Conservation (phyloP, 2,113 vertebrate genomes). For the Forbesichthys papilliferus region DNA sequence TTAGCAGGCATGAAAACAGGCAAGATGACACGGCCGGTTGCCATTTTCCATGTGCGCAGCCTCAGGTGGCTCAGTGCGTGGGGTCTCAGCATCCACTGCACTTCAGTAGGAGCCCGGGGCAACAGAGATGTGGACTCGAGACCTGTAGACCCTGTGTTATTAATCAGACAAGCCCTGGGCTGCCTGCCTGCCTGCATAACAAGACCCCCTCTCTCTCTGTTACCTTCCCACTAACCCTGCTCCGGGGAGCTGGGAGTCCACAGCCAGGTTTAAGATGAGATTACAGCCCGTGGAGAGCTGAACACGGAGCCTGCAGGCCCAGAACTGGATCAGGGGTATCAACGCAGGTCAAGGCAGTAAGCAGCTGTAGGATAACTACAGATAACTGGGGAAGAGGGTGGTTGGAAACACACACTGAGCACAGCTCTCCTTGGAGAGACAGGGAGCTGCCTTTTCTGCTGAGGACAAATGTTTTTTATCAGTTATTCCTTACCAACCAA, state of each 20-base stretch:
- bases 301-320: constrained; percentile 35
- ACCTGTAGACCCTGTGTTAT: constrained; percentile 73
- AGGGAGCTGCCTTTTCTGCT: too few species aligned
- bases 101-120: constrained; percentile 46
- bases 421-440: constrained; percentile 12
- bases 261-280: constrained; percentile 41
- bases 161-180: constrained; percentile 63
- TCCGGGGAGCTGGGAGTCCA: constrained; percentile 28
- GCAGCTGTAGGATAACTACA: constrained; percentile 32
- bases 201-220: not conserved
- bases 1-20: constrained; percentile 47
- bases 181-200: constrained; percentile 22
- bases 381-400: not conserved
- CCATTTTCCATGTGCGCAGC: constrained; percentile 48
- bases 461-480: too few species aligned
- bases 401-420: constrained; percentile 11
- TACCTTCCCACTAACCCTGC: not conserved
- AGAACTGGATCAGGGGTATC: constrained; percentile 38
- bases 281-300: constrained; percentile 44
- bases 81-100: constrained; percentile 16
- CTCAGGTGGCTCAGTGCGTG: constrained; percentile 62
- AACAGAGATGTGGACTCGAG: constrained; percentile 52
- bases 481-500: too few species aligned
- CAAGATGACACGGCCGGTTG: constrained; percentile 32
- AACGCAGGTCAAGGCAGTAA: constrained; percentile 42